A percentile compares a stretch with the other conserved stretches of the same genome.
Evolutionary conservation across 2,113 vertebrate species (phyloP).

Genomic region (Thomomys bottae): DNA sequence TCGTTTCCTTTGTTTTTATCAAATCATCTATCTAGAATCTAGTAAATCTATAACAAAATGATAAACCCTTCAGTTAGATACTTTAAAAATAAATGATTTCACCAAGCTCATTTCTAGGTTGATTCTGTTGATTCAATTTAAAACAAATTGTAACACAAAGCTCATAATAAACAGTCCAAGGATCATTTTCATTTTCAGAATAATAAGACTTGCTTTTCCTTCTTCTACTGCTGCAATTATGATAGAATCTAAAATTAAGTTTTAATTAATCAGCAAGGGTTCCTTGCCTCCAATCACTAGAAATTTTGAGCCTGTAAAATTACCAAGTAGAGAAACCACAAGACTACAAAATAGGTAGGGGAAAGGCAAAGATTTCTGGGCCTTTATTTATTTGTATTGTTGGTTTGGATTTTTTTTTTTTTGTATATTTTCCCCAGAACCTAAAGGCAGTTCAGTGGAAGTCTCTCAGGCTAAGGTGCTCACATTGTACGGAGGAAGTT

Average conservation of each 20-base stretch:
- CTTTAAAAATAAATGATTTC: slow-evolving; percentile 84
- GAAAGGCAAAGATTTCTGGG: not conserved
- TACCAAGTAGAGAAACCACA: slow-evolving; percentile 25
- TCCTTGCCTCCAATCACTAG: slow-evolving; percentile 59
- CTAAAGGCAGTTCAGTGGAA: not conserved
- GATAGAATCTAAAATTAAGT: slow-evolving; percentile 83
- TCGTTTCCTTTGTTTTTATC: slow-evolving; percentile 43
- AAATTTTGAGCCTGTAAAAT: slow-evolving; percentile 56
- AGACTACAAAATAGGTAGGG: slow-evolving; percentile 15
- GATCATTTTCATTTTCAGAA: slow-evolving; percentile 85
- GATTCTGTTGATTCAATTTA: slow-evolving; percentile 70
- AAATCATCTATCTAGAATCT: not conserved
- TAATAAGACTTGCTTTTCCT: slow-evolving; percentile 75
- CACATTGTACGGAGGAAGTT: not conserved
- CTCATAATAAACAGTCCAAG: slow-evolving; percentile 78
- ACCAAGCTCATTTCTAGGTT: slow-evolving; percentile 81
- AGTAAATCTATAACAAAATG: slow-evolving; percentile 29
- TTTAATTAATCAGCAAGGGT: slow-evolving; percentile 86
- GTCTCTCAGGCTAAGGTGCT: not conserved
- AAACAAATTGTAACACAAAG: slow-evolving; percentile 72
- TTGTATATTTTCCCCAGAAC: not conserved
- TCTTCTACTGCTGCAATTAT: slow-evolving; percentile 80
- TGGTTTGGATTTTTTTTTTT: too few relatives aligned
- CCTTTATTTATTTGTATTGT: too few relatives aligned
- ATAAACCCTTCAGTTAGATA: slow-evolving; percentile 76